Conservation (phyloP, 2,797 vertebrate species). For the Halcyon smyrnensis region DNA sequence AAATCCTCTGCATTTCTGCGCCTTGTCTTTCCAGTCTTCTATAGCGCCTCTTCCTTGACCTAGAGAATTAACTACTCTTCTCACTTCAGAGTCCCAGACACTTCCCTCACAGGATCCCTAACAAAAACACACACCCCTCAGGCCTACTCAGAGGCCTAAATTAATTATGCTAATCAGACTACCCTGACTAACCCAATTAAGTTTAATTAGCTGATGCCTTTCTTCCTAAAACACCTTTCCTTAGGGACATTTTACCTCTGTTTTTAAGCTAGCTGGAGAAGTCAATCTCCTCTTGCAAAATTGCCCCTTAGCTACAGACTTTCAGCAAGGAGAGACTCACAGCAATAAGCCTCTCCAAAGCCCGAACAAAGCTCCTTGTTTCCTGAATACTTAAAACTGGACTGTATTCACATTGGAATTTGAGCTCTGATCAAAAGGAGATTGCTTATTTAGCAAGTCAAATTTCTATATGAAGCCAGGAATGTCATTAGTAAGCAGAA, state of each 20-base stretch:
- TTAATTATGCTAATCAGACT: constrained; percentile 76
- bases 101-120: constrained; percentile 16
- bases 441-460: not conserved
- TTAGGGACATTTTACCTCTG: constrained; percentile 56
- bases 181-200: constrained; percentile 72
- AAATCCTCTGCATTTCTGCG: not conserved
- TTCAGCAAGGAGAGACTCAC: not conserved
- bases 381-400: not conserved
- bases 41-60: not conserved
- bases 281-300: constrained; percentile 49
- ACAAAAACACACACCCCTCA: constrained; percentile 44
- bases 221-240: constrained; percentile 64
- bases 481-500: not conserved
- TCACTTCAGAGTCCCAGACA: not conserved
- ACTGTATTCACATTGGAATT: not conserved
- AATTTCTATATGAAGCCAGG: not conserved
- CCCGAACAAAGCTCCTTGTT: not conserved
- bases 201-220: constrained; percentile 69
- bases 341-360: constrained; percentile 38
- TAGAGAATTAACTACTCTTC: constrained; percentile 13
- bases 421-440: not conserved
- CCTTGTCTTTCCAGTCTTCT: not conserved
- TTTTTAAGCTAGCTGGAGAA: constrained; percentile 59
- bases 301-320: constrained; percentile 23
- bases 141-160: constrained; percentile 68